Conservation (phyloP, 2,113 vertebrate genomes). For the Pitta sordida region DNA sequence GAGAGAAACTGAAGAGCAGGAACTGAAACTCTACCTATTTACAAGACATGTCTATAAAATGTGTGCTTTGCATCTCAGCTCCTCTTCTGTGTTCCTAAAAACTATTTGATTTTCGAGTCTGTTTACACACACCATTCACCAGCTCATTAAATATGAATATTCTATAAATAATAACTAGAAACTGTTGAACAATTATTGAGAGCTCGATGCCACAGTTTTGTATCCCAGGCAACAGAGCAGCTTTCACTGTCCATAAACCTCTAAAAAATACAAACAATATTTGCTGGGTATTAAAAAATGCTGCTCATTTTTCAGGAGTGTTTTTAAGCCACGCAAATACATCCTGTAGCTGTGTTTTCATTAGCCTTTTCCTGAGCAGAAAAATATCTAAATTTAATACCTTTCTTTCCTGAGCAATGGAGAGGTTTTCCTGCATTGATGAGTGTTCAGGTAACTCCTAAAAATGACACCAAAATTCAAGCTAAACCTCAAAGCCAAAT, state of each 20-base stretch:
- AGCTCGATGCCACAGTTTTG: background rate
- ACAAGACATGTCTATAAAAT: accelerated
- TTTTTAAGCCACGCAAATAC: background rate
- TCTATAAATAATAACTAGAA: conserved; percentile 42
- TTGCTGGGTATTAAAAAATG: background rate
- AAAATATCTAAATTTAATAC: background rate
- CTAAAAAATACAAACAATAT: background rate
- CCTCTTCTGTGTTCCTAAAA: background rate
- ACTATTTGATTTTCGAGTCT: background rate
- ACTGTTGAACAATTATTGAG: background rate
- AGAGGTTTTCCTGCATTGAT: background rate
- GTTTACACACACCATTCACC: background rate
- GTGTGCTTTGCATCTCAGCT: background rate
- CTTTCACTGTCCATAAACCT: background rate
- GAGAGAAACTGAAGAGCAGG: background rate
- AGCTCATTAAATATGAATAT: conserved; percentile 37
- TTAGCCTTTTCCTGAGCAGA: background rate
- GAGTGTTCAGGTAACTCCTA: background rate
- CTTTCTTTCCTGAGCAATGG: background rate
- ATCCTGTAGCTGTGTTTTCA: background rate
- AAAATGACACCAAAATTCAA: background rate
- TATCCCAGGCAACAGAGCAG: conserved; percentile 4
- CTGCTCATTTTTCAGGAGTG: background rate
- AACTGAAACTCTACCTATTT: background rate
- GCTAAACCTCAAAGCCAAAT: background rate